Conservation (phyloP, 2,888 invertebrate genomes). For the Macrosiphum euphorbiae region DNA sequence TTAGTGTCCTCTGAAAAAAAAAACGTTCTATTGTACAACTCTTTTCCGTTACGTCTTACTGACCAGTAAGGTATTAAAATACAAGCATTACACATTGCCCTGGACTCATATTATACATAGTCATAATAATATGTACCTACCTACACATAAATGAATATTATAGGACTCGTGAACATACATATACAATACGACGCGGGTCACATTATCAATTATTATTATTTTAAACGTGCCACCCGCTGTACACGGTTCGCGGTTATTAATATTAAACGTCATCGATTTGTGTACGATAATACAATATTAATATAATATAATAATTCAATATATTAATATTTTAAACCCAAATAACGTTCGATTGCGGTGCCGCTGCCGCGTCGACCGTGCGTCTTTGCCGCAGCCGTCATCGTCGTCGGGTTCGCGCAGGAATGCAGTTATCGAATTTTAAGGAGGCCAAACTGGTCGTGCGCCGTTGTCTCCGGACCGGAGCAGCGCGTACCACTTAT, state of each 20-base stretch:
- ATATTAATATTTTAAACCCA: neutral
- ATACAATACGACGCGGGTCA: neutral
- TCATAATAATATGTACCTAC: no score
- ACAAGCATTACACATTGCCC: no score
- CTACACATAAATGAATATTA: no score
- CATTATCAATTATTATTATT: neutral
- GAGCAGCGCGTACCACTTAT: slow-evolving; percentile 56
- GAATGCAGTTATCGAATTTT: slow-evolving; percentile 62
- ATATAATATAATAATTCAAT: neutral
- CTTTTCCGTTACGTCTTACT: neutral
- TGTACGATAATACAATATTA: neutral
- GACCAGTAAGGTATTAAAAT: no score
- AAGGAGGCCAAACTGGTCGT: slow-evolving; percentile 63
- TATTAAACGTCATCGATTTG: neutral
- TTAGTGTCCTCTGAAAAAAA: neutral
- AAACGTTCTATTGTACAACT: neutral
- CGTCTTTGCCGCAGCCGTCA: neutral
- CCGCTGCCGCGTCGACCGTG: neutral
- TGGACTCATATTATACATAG: no score
- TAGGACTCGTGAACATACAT: neutral
- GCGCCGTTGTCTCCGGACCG: slow-evolving; percentile 31
- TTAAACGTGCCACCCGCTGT: neutral
- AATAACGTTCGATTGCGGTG: slow-evolving; percentile 27
- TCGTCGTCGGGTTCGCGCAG: slow-evolving; percentile 35
- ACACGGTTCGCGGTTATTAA: neutral